phyloP scores from a whole-genome alignment of 2,888 invertebrate species.

The Cyaniris semiargus region DNA sequence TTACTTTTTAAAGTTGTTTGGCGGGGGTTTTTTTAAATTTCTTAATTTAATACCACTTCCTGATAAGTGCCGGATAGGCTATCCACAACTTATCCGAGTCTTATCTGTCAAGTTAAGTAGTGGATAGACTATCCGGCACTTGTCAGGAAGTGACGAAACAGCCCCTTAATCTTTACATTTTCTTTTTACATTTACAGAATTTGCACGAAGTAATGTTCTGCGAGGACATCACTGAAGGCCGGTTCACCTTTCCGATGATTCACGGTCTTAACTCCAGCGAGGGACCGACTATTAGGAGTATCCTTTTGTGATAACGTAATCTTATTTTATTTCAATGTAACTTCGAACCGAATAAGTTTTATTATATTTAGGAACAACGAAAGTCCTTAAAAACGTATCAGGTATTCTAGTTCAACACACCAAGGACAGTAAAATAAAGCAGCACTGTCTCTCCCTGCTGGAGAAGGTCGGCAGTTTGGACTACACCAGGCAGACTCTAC shows the following conservation, averaged over 20 bases:
- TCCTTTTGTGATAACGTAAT: neutral
- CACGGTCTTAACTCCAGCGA: neutral
- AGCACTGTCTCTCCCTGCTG: constrained; percentile 12
- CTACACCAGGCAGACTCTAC: neutral
- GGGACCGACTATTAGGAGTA: neutral
- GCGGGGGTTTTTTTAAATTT: no score
- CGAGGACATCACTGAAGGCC: constrained; percentile 17
- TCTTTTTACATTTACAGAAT: neutral
- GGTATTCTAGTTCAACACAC: constrained; percentile 15
- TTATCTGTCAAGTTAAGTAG: no score
- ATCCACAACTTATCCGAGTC: no score
- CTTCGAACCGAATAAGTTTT: no score
- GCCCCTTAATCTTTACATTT: no score
- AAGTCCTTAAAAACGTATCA: neutral
- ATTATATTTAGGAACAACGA: no score
- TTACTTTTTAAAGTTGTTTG: no score
- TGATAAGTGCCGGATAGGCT: no score
- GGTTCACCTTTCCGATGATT: neutral
- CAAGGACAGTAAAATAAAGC: neutral
- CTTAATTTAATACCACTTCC: no score
- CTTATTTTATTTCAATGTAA: no score
- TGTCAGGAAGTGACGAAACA: no score
- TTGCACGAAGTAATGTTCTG: neutral
- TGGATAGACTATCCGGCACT: no score
- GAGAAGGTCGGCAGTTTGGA: constrained; percentile 26